Conservation (phyloP, 2,888 invertebrate genomes). For the Dryococelus australis region DNA sequence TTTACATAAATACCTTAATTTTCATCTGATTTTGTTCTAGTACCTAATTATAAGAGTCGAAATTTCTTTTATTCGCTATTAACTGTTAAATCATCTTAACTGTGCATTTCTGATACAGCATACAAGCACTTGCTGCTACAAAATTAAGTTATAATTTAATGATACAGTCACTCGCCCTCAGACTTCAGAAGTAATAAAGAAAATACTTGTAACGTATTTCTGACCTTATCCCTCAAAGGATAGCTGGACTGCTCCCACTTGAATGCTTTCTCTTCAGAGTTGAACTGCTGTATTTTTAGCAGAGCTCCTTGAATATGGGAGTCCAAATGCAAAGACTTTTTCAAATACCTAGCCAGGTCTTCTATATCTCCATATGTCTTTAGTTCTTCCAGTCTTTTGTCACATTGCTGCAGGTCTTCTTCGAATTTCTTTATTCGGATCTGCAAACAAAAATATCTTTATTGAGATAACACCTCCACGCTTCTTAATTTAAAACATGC, state of each 20-base stretch:
- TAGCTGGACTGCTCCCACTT: constrained; percentile 90
- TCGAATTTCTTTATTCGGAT: constrained; percentile 79
- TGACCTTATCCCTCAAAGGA: constrained; percentile 76
- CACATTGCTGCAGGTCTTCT: constrained; percentile 81
- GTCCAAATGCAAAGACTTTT: constrained; percentile 81
- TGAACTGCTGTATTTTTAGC: constrained; percentile 84
- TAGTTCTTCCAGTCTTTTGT: constrained; percentile 82
- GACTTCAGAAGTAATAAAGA: background rate
- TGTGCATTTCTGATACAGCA: too few relatives aligned
- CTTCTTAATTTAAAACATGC: constrained; percentile 23
- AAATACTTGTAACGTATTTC: background rate
- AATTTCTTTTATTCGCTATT: too few relatives aligned
- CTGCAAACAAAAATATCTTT: constrained; percentile 51
- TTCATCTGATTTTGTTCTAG: too few relatives aligned
- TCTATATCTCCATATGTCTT: constrained; percentile 87
- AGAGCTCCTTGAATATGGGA: constrained; percentile 75
- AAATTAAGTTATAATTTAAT: too few relatives aligned
- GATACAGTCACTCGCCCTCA: too few relatives aligned
- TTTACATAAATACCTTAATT: too few relatives aligned
- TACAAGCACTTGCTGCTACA: too few relatives aligned
- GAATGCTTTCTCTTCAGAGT: constrained; percentile 88
- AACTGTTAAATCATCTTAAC: too few relatives aligned
- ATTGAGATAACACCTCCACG: background rate
- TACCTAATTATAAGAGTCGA: too few relatives aligned
- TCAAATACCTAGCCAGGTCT: constrained; percentile 82